Percentiles rank a stretch among this genome's conserved stretches.
Evolutionary conservation across 2,113 vertebrate species (phyloP).

Genomic region (Microcebus lehilahytsara): DNA sequence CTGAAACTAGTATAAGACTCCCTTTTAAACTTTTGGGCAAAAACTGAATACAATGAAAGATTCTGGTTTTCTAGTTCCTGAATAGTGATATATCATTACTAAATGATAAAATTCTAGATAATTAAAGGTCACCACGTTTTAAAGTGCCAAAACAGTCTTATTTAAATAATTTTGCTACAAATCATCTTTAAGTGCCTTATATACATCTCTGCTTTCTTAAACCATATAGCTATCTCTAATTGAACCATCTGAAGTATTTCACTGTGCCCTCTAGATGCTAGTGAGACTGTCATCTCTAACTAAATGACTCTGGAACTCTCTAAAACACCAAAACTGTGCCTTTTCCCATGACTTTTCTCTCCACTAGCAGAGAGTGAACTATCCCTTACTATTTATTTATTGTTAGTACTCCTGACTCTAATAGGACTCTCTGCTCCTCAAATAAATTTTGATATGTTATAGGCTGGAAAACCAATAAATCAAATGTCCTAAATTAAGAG

Average conservation of each 20-base stretch:
- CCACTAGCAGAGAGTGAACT: not conserved
- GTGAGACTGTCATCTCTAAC: not conserved
- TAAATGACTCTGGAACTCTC: not conserved
- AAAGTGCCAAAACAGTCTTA: slow-evolving; percentile 7
- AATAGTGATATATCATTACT: not conserved
- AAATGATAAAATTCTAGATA: slow-evolving; percentile 11
- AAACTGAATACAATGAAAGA: not conserved
- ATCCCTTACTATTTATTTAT: not conserved
- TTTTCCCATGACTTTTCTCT: not conserved
- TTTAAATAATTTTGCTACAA: slow-evolving; percentile 13
- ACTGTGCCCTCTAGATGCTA: not conserved
- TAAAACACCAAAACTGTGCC: not conserved
- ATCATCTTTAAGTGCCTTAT: not conserved
- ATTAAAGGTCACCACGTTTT: not conserved
- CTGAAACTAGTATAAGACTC: slow-evolving; percentile 6
- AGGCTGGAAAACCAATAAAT: not conserved
- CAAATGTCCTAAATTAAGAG: not conserved
- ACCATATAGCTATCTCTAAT: not conserved
- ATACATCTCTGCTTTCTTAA: slow-evolving; percentile 12
- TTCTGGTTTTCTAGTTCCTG: slow-evolving; percentile 17
- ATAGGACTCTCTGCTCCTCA: not conserved
- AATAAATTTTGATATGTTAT: not conserved
- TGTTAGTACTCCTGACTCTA: not conserved
- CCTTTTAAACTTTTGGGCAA: slow-evolving; percentile 42
- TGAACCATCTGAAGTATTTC: not conserved